These are phyloP conservation scores for Actinia equina DNA, from an alignment of 64 coral and sea anemone genomes.

Conservation along the genomic window DNA sequence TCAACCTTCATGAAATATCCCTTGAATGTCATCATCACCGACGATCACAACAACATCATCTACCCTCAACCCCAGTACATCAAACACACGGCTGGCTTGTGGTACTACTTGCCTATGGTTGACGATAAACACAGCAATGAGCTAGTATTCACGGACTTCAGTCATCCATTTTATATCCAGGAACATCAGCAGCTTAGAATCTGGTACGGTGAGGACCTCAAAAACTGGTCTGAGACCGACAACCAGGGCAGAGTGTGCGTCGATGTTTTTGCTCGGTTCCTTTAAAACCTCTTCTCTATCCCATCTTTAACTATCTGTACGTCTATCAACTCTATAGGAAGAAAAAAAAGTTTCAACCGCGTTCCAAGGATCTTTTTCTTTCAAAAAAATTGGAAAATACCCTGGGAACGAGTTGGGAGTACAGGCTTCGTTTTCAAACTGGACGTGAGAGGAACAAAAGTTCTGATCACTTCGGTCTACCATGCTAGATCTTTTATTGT, in stretches of 20 bases:
- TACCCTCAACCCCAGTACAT: slow-evolving; percentile 40
- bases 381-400: too few species aligned
- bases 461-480: too few species aligned
- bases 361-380: too few species aligned
- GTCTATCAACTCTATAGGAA: too few species aligned
- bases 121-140: slow-evolving; percentile 55
- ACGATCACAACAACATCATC: slow-evolving; percentile 48
- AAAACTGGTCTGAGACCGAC: slow-evolving; percentile 39
- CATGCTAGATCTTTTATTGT: too few species aligned
- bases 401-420: too few species aligned
- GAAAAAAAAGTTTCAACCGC: too few species aligned
- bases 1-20: slow-evolving; percentile 13
- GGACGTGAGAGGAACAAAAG: too few species aligned
- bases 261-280: slow-evolving; percentile 45
- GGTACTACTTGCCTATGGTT: slow-evolving; percentile 68
- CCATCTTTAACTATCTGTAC: not conserved
- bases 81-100: slow-evolving; percentile 33
- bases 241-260: slow-evolving; percentile 77
- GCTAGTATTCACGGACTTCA: slow-evolving; percentile 58
- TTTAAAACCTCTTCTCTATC: not conserved
- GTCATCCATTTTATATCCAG: slow-evolving; percentile 53
- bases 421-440: too few species aligned
- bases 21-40: slow-evolving; percentile 65
- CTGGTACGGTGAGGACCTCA: slow-evolving; percentile 84
- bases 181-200: slow-evolving; percentile 28